A percentile compares a stretch with the other conserved stretches of the same genome.
These are phyloP conservation scores for Adela reaumurella DNA, from an alignment of 2,888 invertebrate genomes.

Conservation along the genomic window DNA sequence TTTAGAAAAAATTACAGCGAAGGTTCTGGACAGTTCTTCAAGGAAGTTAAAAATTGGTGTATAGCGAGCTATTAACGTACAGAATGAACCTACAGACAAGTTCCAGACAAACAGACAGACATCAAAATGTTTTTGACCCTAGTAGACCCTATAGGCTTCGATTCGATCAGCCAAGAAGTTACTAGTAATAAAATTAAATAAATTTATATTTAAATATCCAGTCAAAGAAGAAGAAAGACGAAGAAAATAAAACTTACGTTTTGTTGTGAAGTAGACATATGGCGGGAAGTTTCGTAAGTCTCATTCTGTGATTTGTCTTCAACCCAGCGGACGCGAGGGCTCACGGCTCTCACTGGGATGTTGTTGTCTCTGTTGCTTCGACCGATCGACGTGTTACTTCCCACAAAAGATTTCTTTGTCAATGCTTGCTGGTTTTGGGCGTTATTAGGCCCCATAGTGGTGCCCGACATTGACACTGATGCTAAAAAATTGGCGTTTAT, in stretches of 20 bases:
- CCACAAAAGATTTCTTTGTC: slow-evolving; percentile 49
- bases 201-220: no score
- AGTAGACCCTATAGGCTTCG: no score
- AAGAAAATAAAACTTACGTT: slow-evolving; percentile 27
- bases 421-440: slow-evolving; percentile 41
- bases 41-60: no score
- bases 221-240: no score
- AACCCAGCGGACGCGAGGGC: slow-evolving; percentile 49
- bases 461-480: slow-evolving; percentile 66
- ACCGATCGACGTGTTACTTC: slow-evolving; percentile 49
- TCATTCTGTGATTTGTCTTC: slow-evolving; percentile 41
- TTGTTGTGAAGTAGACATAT: slow-evolving; percentile 41
- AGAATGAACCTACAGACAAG: no score
- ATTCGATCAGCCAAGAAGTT: no score
- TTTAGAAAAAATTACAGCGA: no score
- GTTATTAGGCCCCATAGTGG: slow-evolving; percentile 54
- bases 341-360: slow-evolving; percentile 51
- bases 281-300: slow-evolving; percentile 33
- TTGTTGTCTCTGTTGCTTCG: slow-evolving; percentile 41
- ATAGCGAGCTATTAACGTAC: no score
- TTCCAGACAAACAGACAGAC: no score
- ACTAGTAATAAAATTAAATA: no score
- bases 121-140: no score
- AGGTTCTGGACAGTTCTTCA: no score
- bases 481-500: slow-evolving; percentile 57